Base-by-base conservation (phyloP, 2,888 invertebrate species). In the Euproctis similis region DNA sequence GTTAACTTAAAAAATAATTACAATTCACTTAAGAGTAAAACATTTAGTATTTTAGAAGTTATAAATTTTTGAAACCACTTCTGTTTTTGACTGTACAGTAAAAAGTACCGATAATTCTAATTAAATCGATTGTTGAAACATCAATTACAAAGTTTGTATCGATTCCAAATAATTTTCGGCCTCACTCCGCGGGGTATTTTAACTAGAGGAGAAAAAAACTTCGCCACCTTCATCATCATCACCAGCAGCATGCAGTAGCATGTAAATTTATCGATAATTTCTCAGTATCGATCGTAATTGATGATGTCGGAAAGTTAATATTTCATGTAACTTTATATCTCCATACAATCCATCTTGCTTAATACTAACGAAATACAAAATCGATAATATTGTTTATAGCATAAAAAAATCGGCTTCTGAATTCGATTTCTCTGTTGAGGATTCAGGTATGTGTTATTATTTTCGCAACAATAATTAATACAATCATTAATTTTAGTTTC, bases 81-180 rank as follows among this genome's bases (percentile, higher is more conserved):
- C 24, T 39, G 19, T 6, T 7, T 21, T 0, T 35, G 42, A 46
- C 25, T 39, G 64, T 75, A 68, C 68, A 32, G 39, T 31, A 46
- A 52, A 66, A 72, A 70, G 70, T 65, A 59, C 66, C 70, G 65
- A 76, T 75, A 73, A 71, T 75, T 76, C 75, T 72, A 78, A 80
- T 75, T 74, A 77, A 74, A 77, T 65, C 74, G 77, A 74, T 75
- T 75, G 75, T 75, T 69, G 73, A 75, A 70, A 67, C 75, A 74
- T 75, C 75, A 73, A 75, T 76, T 77, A 71, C 75, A 67, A 39
- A 48, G 52, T 39, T 50, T 53, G 52, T 53, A 52, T 57, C 64
- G 71, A 62, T 59, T 50, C 59, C 61, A 59, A 60, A 60, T 59
- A 65, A 60, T 65, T n/a, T 71, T 74, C 73, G 72, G 68, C 59